Evolutionary conservation across 2,888 invertebrate species (phyloP), one percentile per base, ranked within the genome.

Genomic region (Lathronympha strigana): DNA sequence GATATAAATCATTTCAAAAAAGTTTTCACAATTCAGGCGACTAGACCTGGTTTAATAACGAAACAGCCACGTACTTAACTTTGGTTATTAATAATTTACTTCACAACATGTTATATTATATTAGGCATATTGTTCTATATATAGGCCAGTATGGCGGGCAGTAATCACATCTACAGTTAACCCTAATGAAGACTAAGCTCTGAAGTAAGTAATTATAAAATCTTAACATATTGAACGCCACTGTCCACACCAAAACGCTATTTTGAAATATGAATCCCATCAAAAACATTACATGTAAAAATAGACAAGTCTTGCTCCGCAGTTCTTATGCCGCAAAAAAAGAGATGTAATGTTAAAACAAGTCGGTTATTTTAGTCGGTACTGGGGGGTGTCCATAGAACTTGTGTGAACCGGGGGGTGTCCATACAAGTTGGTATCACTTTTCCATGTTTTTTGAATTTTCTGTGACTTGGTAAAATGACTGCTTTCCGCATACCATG

Each of bases 81-180:
- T 91, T 91, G 89, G 91, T 89, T 87, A 47, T 78, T 76, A 43
- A 43, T 69, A 73, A 76, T 74, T 67, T 70, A 74, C 74, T 75
- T 83, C 80, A 85, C 85, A 86, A 86, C 83, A 82, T 76, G 72
- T 76, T 54, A 47, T 49, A 21, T 36, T 60, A 21, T n/a, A 47
- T 36, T 53, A 53, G 36, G 21, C 47, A 54, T 47, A 53, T 63
- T 64, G 57, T 72, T 70, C 73, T 76, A 79, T 81, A 80, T 3
- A 81, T 83, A 89, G 85, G 87, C 88, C 87, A 78, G 83, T 78
- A 71, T 81, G 89, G 88, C 88, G 87, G 88, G 87, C 86, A 75
- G 72, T 76, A 51, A 28, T 31, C 76, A 77, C 73, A 79, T 71
- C 67, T 70, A 64, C 66, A 62, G 62, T 67, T 58, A 51, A 69